Conservation (phyloP, 1,140 invertebrate genomes). For the Brachionus paranguensis region DNA sequence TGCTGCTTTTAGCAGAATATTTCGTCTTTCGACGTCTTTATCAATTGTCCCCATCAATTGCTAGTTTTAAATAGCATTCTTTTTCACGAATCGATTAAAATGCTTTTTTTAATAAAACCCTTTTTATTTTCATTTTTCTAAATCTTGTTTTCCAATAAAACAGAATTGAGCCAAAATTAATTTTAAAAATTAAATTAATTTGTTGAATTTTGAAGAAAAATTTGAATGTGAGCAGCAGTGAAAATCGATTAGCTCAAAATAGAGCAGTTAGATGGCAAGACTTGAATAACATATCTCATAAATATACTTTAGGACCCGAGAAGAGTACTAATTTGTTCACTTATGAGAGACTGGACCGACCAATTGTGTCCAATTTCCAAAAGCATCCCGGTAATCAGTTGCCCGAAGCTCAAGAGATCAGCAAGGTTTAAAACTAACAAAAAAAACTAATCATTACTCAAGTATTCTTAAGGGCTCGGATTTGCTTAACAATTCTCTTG, state of each 20-base stretch:
- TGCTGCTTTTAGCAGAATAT: too few relatives aligned
- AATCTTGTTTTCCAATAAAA: background rate
- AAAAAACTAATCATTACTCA: background rate
- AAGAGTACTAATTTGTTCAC: constrained; percentile 48
- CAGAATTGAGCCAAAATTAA: background rate
- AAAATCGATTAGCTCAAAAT: constrained; percentile 52
- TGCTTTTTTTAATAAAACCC: too few relatives aligned
- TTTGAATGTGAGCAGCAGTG: constrained; percentile 48
- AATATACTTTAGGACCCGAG: constrained; percentile 51
- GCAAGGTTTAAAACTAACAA: constrained; percentile 45
- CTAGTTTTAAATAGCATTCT: too few relatives aligned
- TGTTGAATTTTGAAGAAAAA: constrained; percentile 39
- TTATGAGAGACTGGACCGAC: constrained; percentile 51
- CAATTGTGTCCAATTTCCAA: constrained; percentile 52
- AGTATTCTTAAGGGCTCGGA: background rate
- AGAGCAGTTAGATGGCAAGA: constrained; percentile 53
- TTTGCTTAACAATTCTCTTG: background rate
- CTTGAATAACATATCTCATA: constrained; percentile 48
- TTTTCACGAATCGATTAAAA: too few relatives aligned
- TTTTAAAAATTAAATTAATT: background rate
- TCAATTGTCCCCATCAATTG: too few relatives aligned
- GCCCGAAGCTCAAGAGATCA: constrained; percentile 52
- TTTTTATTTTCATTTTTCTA: too few relatives aligned
- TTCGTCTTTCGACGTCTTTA: too few relatives aligned
- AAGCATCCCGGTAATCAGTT: constrained; percentile 54